These are phyloP conservation scores for Heloderma charlesbogerti DNA, from an alignment of 2,113 vertebrate genomes.

Conservation along the genomic window DNA sequence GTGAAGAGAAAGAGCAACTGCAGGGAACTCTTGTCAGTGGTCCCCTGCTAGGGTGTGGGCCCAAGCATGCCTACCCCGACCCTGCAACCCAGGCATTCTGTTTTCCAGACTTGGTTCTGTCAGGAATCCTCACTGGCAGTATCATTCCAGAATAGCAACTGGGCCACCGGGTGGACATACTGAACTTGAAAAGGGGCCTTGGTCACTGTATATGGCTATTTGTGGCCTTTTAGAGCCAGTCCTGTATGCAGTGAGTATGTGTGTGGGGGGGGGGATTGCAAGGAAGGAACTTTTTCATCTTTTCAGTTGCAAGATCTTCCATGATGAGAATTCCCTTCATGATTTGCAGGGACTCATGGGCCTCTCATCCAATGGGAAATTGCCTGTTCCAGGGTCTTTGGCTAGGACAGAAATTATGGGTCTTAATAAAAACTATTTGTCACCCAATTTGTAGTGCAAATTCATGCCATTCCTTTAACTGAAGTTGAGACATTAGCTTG, in stretches of 20 bases:
- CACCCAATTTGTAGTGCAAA: neutral
- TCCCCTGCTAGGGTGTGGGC: no score
- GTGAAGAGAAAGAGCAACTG: no score
- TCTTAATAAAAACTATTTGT: neutral
- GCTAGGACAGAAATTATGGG: neutral
- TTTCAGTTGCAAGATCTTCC: no score
- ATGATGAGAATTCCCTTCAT: no score
- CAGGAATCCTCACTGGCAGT: no score
- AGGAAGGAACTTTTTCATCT: no score
- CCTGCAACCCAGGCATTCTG: no score
- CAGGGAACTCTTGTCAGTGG: no score
- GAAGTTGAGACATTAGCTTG: neutral
- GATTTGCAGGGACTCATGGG: neutral
- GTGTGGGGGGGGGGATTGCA: no score
- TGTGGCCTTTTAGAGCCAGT: neutral
- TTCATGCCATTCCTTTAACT: neutral
- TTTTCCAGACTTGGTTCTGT: no score
- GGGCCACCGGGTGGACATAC: neutral
- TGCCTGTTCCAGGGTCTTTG: neutral
- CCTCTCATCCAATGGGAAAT: neutral
- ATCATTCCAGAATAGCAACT: no score
- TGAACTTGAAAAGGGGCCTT: neutral
- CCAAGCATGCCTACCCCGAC: no score
- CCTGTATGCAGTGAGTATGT: neutral
- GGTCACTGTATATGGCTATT: neutral